Conservation (phyloP, 2,113 vertebrate genomes). For the Brachionichthys hirsutus region DNA sequence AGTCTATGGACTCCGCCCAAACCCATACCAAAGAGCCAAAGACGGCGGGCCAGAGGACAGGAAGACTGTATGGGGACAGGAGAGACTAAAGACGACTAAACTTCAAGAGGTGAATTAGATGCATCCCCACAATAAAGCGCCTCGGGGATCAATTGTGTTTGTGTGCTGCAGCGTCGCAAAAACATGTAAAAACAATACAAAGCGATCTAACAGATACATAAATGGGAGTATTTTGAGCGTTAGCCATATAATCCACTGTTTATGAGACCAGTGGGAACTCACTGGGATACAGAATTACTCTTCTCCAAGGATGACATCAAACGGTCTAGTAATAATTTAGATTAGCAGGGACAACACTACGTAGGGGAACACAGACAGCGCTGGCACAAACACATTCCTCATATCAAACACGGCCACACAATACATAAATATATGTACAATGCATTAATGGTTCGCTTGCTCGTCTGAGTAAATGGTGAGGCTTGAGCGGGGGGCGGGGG, state of each 20-base stretch:
- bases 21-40: slow-evolving; percentile 61
- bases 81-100: slow-evolving; percentile 35
- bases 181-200: slow-evolving; percentile 72
- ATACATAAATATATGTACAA: slow-evolving; percentile 74
- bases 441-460: slow-evolving; percentile 63
- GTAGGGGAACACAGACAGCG: slow-evolving; percentile 55
- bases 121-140: slow-evolving; percentile 45
- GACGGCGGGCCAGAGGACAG: slow-evolving; percentile 41
- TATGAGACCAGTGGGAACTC: slow-evolving; percentile 64
- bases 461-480: slow-evolving; percentile 65
- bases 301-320: slow-evolving; percentile 70
- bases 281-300: slow-evolving; percentile 51
- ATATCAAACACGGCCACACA: slow-evolving; percentile 65
- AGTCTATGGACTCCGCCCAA: slow-evolving; percentile 71
- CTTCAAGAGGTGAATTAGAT: slow-evolving; percentile 64
- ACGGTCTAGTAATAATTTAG: slow-evolving; percentile 71
- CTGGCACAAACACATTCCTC: slow-evolving; percentile 68
- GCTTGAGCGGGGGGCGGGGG: slow-evolving; percentile 47
- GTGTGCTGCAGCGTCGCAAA: slow-evolving; percentile 64
- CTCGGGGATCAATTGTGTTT: slow-evolving; percentile 69
- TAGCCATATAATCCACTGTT: slow-evolving; percentile 69
- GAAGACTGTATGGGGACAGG: slow-evolving; percentile 23
- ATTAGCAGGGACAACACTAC: slow-evolving; percentile 65
- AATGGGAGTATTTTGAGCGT: slow-evolving; percentile 70
- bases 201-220: slow-evolving; percentile 71